Evolutionary conservation across 2,888 invertebrate genomes (phyloP).

Genomic region (Acronicta aceris): DNA sequence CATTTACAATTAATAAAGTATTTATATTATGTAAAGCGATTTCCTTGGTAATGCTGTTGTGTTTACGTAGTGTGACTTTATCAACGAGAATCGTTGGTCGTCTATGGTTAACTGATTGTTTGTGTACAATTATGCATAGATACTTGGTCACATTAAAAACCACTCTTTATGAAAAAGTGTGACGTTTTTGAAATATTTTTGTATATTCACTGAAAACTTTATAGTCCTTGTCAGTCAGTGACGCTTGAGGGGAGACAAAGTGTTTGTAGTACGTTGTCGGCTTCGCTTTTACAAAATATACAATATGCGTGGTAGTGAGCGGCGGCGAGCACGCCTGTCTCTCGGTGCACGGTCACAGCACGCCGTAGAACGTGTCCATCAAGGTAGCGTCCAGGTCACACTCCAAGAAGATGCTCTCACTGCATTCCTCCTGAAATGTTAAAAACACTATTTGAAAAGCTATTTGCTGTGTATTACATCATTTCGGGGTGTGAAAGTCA

Average conservation of each 20-base stretch:
- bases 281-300: slow-evolving; percentile 64
- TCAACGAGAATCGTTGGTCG: slow-evolving; percentile 60
- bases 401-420: slow-evolving; percentile 84
- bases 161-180: slow-evolving; percentile 23
- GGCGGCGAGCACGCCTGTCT: slow-evolving; percentile 10
- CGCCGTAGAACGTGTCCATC: slow-evolving; percentile 85
- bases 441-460: neutral
- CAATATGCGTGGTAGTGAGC: slow-evolving; percentile 40
- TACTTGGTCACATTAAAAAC: slow-evolving; percentile 27
- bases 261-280: slow-evolving; percentile 38
- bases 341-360: slow-evolving; percentile 72
- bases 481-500: too few relatives aligned
- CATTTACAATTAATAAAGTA: slow-evolving; percentile 70
- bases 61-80: slow-evolving; percentile 66
- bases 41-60: slow-evolving; percentile 83
- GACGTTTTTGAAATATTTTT: slow-evolving; percentile 39
- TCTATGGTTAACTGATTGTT: slow-evolving; percentile 70
- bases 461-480: too few relatives aligned
- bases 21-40: slow-evolving; percentile 79
- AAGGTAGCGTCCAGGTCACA: slow-evolving; percentile 83
- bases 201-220: slow-evolving; percentile 37
- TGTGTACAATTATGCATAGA: slow-evolving; percentile 21
- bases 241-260: slow-evolving; percentile 38
- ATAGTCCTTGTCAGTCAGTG: slow-evolving; percentile 12
- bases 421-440: slow-evolving; percentile 82